Evolutionary conservation across 2,888 invertebrate species (phyloP).

Genomic region (Hololepta plana): DNA sequence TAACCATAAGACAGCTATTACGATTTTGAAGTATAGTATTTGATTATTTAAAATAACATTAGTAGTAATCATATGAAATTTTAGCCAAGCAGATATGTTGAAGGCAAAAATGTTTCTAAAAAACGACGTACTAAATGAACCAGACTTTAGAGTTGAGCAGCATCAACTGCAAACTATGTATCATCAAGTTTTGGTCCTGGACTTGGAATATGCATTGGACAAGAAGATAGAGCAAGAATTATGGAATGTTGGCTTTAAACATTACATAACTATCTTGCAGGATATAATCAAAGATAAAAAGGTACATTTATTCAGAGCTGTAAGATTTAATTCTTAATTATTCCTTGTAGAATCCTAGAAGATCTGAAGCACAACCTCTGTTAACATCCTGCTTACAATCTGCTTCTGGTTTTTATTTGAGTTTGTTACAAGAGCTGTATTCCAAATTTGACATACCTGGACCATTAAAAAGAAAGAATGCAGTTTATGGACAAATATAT

Average conservation of each 20-base stretch:
- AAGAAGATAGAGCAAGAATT: slow-evolving; percentile 80
- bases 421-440: slow-evolving; percentile 65
- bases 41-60: slow-evolving; percentile 2
- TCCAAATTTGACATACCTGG: slow-evolving; percentile 64
- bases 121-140: slow-evolving; percentile 31
- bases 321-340: no score
- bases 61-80: no score
- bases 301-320: no score
- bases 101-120: slow-evolving; percentile 49
- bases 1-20: no score
- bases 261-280: slow-evolving; percentile 65
- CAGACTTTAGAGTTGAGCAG: slow-evolving; percentile 25
- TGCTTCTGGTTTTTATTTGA: slow-evolving; percentile 70
- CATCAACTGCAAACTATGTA: slow-evolving; percentile 38
- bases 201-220: slow-evolving; percentile 73
- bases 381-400: slow-evolving; percentile 67
- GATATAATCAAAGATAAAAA: slow-evolving; percentile 62
- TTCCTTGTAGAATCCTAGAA: slow-evolving; percentile 43
- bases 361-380: slow-evolving; percentile 58
- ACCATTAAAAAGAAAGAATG: slow-evolving; percentile 43
- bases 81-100: slow-evolving; percentile 55
- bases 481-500: slow-evolving; percentile 21
- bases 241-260: slow-evolving; percentile 79
- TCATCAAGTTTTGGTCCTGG: slow-evolving; percentile 57
- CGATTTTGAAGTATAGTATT: no score